Evolutionary conservation across 2,113 vertebrate genomes (phyloP), one percentile per base, ranked within the genome.

Genomic region (Cinclus mexicanus): DNA sequence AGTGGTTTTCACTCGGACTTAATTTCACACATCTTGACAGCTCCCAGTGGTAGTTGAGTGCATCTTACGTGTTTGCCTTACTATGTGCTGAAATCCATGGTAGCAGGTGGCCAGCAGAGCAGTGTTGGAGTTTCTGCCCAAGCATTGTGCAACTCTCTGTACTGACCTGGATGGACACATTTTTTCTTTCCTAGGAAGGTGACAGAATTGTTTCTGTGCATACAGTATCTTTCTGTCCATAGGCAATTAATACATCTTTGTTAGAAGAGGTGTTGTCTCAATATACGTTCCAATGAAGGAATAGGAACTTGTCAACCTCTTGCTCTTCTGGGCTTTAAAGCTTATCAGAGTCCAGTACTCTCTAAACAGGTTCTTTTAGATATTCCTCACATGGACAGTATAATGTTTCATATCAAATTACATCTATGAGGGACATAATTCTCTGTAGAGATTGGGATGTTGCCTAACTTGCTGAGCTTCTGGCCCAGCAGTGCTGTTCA

Each of bases 41-140:
- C 29, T 74, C 56, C 24, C 33, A 39, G 14, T 39, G 35, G 49
- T 10, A 26, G n/a, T 8, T 4, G 2, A 60, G 49, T 29, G 35
- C 26, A 47, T 35, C 16, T 86, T 47, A 21, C 16, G 15, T 47
- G 31, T 33, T 75, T 68, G 39, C 25, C 14, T 28, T 57, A 3
- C 20, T 2, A 0, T 33, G 17, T 22, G 26, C 41, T 69, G 46
- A 72, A 47, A 61, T 72, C 56, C 13, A 11, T 10, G 46, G 28
- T 24, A 35, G 13, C 1, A 5, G 31, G 9, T 3, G 4, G 29
- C 33, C 44, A 68, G n/a, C 0, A 0, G 24, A 64, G 18, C 24
- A 50, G 9, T 5, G 25, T 10, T 68, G 67, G 53, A 42, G 39
- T 31, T 55, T 55, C 31, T 55, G 7, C 53, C 52, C 20, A 24